These are phyloP conservation scores for Notospermus geniculatus DNA, from an alignment of 1,140 invertebrate species.

Conservation along the genomic window DNA sequence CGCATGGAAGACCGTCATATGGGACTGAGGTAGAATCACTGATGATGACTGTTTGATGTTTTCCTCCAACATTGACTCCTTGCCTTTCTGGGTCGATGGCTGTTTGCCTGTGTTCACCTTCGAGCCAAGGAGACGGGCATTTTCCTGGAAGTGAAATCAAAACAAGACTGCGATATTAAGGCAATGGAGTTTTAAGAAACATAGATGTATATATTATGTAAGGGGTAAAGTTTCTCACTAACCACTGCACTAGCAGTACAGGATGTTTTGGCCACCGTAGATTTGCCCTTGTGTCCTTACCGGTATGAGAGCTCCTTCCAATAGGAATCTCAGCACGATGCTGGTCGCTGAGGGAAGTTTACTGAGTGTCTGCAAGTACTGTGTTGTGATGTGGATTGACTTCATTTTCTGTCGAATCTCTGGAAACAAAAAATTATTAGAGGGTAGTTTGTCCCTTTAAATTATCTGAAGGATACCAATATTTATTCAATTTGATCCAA, in stretches of 20 bases:
- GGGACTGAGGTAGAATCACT: constrained; percentile 73
- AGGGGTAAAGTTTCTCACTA: too few relatives aligned
- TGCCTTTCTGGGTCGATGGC: not conserved
- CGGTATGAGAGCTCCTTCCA: constrained; percentile 44
- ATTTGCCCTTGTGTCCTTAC: too few relatives aligned
- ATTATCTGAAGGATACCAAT: too few relatives aligned
- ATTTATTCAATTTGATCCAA: too few relatives aligned
- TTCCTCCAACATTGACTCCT: constrained; percentile 63
- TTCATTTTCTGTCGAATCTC: constrained; percentile 9
- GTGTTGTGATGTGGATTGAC: constrained; percentile 13
- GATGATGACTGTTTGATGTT: constrained; percentile 71
- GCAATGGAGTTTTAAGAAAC: too few relatives aligned
- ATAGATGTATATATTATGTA: too few relatives aligned
- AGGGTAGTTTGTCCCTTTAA: too few relatives aligned
- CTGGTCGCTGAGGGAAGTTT: constrained; percentile 39
- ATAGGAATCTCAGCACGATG: constrained; percentile 46
- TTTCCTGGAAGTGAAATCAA: constrained; percentile 38
- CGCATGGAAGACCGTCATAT: constrained; percentile 86
- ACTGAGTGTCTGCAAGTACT: constrained; percentile 21
- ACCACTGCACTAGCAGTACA: too few relatives aligned
- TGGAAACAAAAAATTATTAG: constrained; percentile 3
- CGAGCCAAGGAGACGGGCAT: constrained; percentile 36
- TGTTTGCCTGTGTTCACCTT: constrained; percentile 19
- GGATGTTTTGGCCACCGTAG: too few relatives aligned
- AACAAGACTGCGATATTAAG: too few relatives aligned